Conservation (phyloP, 1,140 invertebrate genomes). For the Ceratosolen solmsi region DNA sequence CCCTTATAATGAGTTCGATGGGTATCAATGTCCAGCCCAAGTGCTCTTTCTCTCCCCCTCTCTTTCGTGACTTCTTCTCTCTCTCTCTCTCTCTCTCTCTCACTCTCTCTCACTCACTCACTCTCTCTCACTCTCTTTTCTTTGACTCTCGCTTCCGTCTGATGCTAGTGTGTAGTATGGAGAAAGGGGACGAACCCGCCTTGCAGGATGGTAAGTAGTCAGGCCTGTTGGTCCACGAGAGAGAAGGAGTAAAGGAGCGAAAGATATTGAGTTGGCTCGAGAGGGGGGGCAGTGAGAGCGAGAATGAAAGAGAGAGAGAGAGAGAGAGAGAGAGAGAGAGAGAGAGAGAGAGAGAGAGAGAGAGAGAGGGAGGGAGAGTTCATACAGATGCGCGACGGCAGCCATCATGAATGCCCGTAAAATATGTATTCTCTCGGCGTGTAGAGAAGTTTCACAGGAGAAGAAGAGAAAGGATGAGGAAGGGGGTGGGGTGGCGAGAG, state of each 20-base stretch:
- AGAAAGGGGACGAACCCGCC: slow-evolving; percentile 63
- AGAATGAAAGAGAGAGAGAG: slow-evolving; percentile 55
- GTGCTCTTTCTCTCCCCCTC: slow-evolving; percentile 9
- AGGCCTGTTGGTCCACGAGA: slow-evolving; percentile 34
- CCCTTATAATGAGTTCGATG: slow-evolving; percentile 29
- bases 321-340: slow-evolving; percentile 54
- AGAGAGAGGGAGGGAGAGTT: slow-evolving; percentile 62
- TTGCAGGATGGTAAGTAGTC: slow-evolving; percentile 19
- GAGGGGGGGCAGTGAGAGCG: no score
- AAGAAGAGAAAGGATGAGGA: slow-evolving; percentile 45
- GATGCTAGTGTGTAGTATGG: slow-evolving; percentile 12
- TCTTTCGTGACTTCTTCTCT: neutral
- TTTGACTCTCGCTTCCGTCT: neutral
- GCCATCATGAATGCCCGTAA: slow-evolving; percentile 75
- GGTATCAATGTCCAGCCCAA: slow-evolving; percentile 40
- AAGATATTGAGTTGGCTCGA: slow-evolving; percentile 51
- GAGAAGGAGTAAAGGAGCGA: slow-evolving; percentile 53
- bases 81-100: neutral
- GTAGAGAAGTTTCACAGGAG: slow-evolving; percentile 29
- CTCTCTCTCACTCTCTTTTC: neutral
- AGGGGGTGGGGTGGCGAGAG: slow-evolving; percentile 52
- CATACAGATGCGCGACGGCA: slow-evolving; percentile 73
- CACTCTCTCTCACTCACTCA: neutral
- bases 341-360: slow-evolving; percentile 33
- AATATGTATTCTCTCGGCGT: slow-evolving; percentile 71